Percentiles rank a stretch among this genome's conserved stretches.
These are phyloP conservation scores for Bolinopsis microptera DNA, from an alignment of 37 sponge, comb jelly and placozoan species.

Conservation along the genomic window DNA sequence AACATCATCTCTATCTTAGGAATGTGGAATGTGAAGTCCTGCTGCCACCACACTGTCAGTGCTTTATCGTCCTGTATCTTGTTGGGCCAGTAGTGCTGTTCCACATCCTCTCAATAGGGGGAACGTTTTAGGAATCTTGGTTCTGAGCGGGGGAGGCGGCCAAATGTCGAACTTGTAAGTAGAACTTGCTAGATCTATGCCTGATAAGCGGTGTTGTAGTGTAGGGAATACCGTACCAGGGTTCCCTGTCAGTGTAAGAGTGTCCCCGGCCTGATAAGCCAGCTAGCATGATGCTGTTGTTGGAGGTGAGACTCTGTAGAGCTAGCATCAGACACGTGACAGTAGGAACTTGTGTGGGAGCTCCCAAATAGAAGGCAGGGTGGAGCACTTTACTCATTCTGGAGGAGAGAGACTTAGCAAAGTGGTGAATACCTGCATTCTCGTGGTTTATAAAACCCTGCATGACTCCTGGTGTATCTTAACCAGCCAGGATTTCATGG, in stretches of 20 bases:
- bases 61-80: not conserved
- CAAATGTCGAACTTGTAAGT: not conserved
- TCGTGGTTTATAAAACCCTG: slow-evolving; percentile 40
- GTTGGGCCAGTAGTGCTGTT: not conserved
- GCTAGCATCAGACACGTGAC: not conserved
- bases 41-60: slow-evolving; percentile 40
- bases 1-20: slow-evolving; percentile 16
- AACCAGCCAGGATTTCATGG: not conserved
- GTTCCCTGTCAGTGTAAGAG: not conserved
- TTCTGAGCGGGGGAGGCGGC: not conserved
- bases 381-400: slow-evolving; percentile 4
- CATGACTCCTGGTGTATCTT: slow-evolving; percentile 16
- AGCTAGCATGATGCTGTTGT: not conserved
- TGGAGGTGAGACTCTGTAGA: not conserved
- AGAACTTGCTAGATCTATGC: not conserved
- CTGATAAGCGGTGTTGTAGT: not conserved
- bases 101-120: slow-evolving; percentile 16
- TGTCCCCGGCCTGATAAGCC: not conserved
- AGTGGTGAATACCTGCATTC: not conserved
- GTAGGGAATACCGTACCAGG: slow-evolving; percentile 57
- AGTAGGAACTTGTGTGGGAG: not conserved
- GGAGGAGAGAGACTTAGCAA: slow-evolving; percentile 20
- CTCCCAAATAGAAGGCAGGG: not conserved
- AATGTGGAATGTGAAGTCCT: slow-evolving; percentile 62
- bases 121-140: not conserved